Conservation (phyloP, 2,797 vertebrate genomes). For the Etheostoma nigrum region DNA sequence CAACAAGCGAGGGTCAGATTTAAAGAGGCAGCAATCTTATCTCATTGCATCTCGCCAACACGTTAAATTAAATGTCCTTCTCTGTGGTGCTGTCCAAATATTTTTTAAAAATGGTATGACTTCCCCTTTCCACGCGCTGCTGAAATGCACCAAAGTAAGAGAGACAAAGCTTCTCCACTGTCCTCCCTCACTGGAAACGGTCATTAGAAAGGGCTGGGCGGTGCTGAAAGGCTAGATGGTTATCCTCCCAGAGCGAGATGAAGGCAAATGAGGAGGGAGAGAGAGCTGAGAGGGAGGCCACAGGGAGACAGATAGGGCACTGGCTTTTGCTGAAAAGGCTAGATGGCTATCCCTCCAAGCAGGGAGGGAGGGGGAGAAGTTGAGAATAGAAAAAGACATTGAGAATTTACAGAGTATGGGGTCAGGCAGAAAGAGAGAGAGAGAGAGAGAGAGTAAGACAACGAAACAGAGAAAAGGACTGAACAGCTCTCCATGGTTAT, state of each 20-base stretch:
- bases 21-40: conserved; percentile 24
- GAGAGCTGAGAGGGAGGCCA: conserved; percentile 41
- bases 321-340: conserved; percentile 74
- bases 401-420: conserved; percentile 31
- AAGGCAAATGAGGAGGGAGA: conserved; percentile 47
- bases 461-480: conserved; percentile 8
- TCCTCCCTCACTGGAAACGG: conserved; percentile 66
- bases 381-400: conserved; percentile 23
- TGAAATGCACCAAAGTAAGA: conserved; percentile 31
- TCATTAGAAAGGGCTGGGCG: conserved; percentile 73
- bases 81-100: conserved; percentile 27
- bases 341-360: conserved; percentile 70
- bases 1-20: conserved; percentile 1
- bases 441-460: conserved; percentile 2
- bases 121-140: conserved; percentile 14
- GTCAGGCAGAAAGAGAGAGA: conserved; percentile 3
- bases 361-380: conserved; percentile 35
- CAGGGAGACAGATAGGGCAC: conserved; percentile 64
- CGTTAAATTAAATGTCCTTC: conserved; percentile 38
- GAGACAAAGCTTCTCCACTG: conserved; percentile 68
- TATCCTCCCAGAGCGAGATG: conserved; percentile 67
- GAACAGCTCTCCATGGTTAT: conserved; percentile 45
- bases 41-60: conserved; percentile 39
- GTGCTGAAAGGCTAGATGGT: conserved; percentile 78
- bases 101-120: conserved; percentile 3